Base-by-base conservation (phyloP, 2,113 vertebrate genomes). In the Vulpes lagopus region DNA sequence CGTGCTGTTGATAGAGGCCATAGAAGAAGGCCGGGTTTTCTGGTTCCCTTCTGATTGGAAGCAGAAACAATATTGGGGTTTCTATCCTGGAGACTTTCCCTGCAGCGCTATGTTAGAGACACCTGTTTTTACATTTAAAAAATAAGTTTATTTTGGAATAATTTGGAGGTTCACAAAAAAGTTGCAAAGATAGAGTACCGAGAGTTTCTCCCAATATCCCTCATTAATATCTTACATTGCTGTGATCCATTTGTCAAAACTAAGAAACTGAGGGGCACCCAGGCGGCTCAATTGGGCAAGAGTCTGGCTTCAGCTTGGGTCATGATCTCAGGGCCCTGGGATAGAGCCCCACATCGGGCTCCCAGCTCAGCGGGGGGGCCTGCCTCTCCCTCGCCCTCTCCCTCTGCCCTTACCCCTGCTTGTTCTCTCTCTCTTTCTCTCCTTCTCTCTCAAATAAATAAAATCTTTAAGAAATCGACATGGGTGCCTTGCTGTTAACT, bases 71-170 rank as follows among this genome's bases (percentile, higher is more conserved):
- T 79, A 5, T 11, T 60, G 49, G 96, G 19, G 11, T 95, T 92
- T 67, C 69, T 32, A 94, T 79, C 86, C 96, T 32, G 85, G 87
- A 51, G n/a, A 55, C 67, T 94, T 43, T 67, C 95, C 2, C 35
- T 64, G 95, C 92, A 60, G 2, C 2, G 19, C 38, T 53, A 38
- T 12, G 12, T 27, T 27, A 80, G 20, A 64, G 15, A 30, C 25
- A n/a, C 32, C 32, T 55, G 53, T 55, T 11, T 27, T 27, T 32
- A 53, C 23, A 19, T 51, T 27, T 65, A 22, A 38, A 25, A 7
- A 38, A 12, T 53, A 22, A 8, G 3, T 55, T 67, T 53, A 79
- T 53, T 65, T 57, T 81, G 60, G 11, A 69, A 69, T 57, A 57
- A 57, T 59, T 71, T 43, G 71, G 27, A 53, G 27, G 6, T 69